Evolutionary conservation across 2,888 invertebrate species (phyloP), one percentile per base, ranked within the genome.

Genomic region (Nowickia ferox): DNA sequence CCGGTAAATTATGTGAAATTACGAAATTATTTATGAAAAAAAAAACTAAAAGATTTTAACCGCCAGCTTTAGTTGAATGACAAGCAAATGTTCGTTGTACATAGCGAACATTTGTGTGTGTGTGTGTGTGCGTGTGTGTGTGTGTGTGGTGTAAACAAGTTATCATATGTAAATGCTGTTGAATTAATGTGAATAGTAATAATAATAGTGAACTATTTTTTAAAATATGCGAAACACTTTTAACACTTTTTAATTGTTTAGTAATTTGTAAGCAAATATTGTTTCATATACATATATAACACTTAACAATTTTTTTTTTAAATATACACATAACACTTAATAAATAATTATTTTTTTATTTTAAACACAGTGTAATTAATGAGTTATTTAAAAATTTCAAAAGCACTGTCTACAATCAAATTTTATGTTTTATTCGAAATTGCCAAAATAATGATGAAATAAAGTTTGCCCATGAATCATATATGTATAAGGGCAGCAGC

Each of bases 1-100:
- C 84, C 77, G 84, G 76, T 61, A 77, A 77, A 72, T 84, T 77
- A 77, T 84, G 76, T 55, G 66, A 84, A 80, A 65, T 84, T 69
- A 75, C 72, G 80, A 84, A 84, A 84, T 77, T 61, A 42, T 66
- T 69, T 38, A 46, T 69, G 61, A 46, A 46, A 19, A 46, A 55
- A 38, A 38, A n/a, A 46, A 38, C n/a, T 11, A 19, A 72, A 72
- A 13, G 38, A 76, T 38, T 63, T 22, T 17, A 30, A 44, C 15
- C 40, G 30, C 1, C 17, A 17, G 30, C 38, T 11, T 30, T 19
- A 63, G 11, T 71, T 1, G 40, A 15, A 61, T 11, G 61, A 61
- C 22, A 59, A 19, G 55, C 19, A 42, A 69, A 55, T 48, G 19
- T 40, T 48, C 6, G 30, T 30, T 30, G 30, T 30, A 30, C 30